These are phyloP conservation scores for Streptopelia turtur DNA, from an alignment of 2,797 vertebrate genomes.

Conservation along the genomic window DNA sequence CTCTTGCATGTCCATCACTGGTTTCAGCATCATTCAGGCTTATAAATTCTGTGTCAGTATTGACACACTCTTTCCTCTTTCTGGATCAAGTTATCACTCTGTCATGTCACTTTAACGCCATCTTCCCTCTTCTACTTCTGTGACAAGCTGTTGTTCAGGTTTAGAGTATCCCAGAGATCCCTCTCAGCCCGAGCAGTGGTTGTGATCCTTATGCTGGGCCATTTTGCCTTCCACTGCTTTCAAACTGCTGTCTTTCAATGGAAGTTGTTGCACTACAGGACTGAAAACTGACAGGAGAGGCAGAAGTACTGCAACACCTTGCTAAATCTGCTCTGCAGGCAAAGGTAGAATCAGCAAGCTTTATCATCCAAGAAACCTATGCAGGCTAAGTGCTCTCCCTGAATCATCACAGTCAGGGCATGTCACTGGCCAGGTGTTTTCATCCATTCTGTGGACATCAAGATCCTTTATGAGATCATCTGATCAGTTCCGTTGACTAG, in stretches of 20 bases:
- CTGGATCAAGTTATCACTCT: neutral
- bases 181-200: neutral
- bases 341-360: neutral
- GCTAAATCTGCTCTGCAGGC: neutral
- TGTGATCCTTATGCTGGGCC: neutral
- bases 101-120: neutral
- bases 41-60: neutral
- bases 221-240: neutral
- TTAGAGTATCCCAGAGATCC: neutral
- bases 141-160: neutral
- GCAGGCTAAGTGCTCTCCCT: neutral
- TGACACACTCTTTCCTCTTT: conserved; percentile 9
- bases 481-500: neutral
- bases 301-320: neutral
- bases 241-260: neutral
- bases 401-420: fast-evolving
- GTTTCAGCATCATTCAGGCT: conserved; percentile 32
- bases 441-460: neutral
- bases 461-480: neutral
- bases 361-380: neutral
- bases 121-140: neutral
- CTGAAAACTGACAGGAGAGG: neutral
- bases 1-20: neutral
- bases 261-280: neutral
- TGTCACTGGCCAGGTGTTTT: neutral